Base-by-base conservation (phyloP, 2,888 invertebrate species). In the Cephus nigrinus region DNA sequence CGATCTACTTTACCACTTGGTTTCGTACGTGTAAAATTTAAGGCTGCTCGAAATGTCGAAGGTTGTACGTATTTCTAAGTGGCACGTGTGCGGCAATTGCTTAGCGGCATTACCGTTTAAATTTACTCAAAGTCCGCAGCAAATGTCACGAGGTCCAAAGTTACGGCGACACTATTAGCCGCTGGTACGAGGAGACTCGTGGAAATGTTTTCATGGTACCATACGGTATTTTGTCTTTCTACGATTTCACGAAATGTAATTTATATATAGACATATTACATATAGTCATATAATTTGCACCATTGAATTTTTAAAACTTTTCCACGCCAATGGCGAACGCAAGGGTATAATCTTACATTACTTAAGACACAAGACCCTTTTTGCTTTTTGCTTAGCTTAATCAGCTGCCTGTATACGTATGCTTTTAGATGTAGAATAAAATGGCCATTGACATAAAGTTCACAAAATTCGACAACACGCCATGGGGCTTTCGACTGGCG, bases 401-500 rank as follows among this genome's bases (percentile, higher is more conserved):
- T 35, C 32, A 40, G 32, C n/a, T 75, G 68, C 79, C 77, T 40
- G 40, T 40, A 40, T 40, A 40, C 40, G 40, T 40, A 40, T 32
- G 68, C 78, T 87, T 87, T 75, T 87, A 90, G 90, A 90, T 90
- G 88, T 90, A 91, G 89, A 86, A 75, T 83, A 90, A 93, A 92
- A 95, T 96, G 96, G 95, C 95, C 91, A 83, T 90, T 83, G 95
- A 95, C 88, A 93, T 96, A 81, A 94, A 94, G 90, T 93, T 94
- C 90, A 94, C 92, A 86, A 94, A 92, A 91, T 92, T 93, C 78
- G 94, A 94, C 82, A 94, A 93, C 80, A 94, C 94, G 80, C 93
- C 95, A 75, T 97, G 96, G 96, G 96, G 96, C 76, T 96, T 97
- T 91, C 93, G 96, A 78, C 92, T 97, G 80, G 93, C 94, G 81